Evolutionary conservation across 2,113 vertebrate species (phyloP).

Genomic region (Amphiprion percula): DNA sequence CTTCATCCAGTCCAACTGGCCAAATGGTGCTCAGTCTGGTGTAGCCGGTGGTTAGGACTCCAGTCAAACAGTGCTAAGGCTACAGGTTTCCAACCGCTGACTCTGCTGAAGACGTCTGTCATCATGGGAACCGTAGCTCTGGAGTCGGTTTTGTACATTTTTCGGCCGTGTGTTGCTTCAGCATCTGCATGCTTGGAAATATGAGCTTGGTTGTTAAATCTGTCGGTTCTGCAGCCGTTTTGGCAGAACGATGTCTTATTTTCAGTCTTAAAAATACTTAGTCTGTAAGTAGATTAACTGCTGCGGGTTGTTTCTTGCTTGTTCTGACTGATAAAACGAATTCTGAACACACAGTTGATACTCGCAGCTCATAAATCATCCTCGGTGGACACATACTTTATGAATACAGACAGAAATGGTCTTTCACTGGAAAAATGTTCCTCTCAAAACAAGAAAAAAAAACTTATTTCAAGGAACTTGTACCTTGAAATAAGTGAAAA

Average conservation of each 20-base stretch:
- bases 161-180: not conserved
- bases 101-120: not conserved
- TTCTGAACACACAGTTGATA: not conserved
- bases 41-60: not conserved
- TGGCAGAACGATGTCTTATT: not conserved
- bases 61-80: slow-evolving; percentile 7
- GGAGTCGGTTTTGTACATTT: not conserved
- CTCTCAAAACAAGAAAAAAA: too few species aligned
- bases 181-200: not conserved
- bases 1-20: slow-evolving; percentile 1
- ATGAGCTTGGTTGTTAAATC: slow-evolving; percentile 1
- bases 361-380: not conserved
- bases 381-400: not conserved
- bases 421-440: too few species aligned
- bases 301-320: not conserved
- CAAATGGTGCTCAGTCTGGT: slow-evolving; percentile 20
- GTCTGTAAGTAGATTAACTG: slow-evolving; percentile 17
- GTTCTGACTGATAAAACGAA: slow-evolving; percentile 27
- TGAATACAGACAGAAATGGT: not conserved
- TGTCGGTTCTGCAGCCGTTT: not conserved
- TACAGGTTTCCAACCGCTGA: not conserved
- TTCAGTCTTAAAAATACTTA: not conserved
- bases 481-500: too few species aligned
- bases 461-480: too few species aligned
- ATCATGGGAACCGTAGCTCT: not conserved